Evolutionary conservation across 2,113 vertebrate genomes (phyloP).

Genomic region (Zosterops pallidus): DNA sequence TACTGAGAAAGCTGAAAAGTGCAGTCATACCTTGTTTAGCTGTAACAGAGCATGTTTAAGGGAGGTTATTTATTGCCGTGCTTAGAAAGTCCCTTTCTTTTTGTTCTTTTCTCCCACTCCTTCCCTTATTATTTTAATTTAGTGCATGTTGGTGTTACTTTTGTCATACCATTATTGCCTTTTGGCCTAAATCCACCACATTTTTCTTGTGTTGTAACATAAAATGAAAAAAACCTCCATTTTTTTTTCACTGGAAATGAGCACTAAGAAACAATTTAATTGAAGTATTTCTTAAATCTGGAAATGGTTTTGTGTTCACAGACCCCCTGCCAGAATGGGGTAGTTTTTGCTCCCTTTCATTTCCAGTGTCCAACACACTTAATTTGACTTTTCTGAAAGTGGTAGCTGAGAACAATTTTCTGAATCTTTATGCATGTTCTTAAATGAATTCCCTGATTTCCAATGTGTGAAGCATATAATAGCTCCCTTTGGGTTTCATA

Average conservation of each 20-base stretch:
- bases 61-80: neutral
- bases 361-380: constrained; percentile 20
- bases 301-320: constrained; percentile 53
- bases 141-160: neutral
- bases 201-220: neutral
- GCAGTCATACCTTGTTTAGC: neutral
- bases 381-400: constrained; percentile 25
- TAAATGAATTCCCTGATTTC: constrained; percentile 5
- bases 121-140: neutral
- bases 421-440: constrained; percentile 24
- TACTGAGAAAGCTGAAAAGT: neutral
- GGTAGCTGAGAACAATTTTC: constrained; percentile 23
- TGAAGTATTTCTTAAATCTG: constrained; percentile 49
- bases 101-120: neutral
- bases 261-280: constrained; percentile 28
- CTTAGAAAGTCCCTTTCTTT: neutral
- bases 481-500: neutral
- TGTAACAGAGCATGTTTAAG: neutral
- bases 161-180: neutral
- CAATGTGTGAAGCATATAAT: neutral
- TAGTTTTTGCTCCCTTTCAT: constrained; percentile 38
- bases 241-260: constrained; percentile 12
- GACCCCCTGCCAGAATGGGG: neutral
- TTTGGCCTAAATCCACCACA: neutral
- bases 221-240: neutral